A percentile compares a stretch with the other conserved stretches of the same genome.
phyloP scores from a whole-genome alignment of 2,113 vertebrate genomes.

The Leucoraja erinaceus region DNA sequence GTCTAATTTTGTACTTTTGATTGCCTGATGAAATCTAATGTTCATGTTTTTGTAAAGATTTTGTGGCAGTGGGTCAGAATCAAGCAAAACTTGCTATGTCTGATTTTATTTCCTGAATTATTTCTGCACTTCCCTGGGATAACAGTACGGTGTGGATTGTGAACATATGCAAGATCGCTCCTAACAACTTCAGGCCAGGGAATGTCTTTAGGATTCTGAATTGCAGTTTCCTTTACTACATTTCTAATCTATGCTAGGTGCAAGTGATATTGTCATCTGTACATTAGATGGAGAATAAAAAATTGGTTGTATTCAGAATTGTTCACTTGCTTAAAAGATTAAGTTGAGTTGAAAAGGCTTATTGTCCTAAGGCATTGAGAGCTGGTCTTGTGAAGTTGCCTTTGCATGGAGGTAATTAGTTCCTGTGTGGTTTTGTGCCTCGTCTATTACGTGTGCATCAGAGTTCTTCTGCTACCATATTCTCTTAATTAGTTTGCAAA shows the following conservation, averaged over 20 bases:
- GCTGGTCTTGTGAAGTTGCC: not conserved
- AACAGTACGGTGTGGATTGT: not conserved
- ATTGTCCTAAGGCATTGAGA: not conserved
- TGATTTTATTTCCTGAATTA: not conserved
- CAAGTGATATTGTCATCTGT: not conserved
- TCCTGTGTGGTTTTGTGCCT: not conserved
- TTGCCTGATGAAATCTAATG: not conserved
- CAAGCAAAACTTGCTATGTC: not conserved
- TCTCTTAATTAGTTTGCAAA: not conserved
- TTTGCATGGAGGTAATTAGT: not conserved
- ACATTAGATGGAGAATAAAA: not conserved
- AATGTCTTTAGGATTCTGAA: not conserved
- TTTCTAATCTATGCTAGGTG: not conserved
- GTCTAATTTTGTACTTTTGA: too few species aligned
- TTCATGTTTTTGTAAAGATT: not conserved
- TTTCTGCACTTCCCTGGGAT: not conserved
- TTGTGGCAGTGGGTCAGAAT: not conserved
- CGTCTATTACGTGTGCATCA: not conserved
- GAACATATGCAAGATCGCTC: not conserved
- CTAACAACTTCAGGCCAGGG: not conserved
- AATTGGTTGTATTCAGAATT: not conserved
- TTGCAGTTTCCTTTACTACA: not conserved
- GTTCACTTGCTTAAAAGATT: not conserved
- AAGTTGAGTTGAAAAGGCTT: not conserved
- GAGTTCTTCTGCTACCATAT: not conserved